Conservation (phyloP, 2,113 vertebrate species). For the Oncorhynchus gorbuscha region DNA sequence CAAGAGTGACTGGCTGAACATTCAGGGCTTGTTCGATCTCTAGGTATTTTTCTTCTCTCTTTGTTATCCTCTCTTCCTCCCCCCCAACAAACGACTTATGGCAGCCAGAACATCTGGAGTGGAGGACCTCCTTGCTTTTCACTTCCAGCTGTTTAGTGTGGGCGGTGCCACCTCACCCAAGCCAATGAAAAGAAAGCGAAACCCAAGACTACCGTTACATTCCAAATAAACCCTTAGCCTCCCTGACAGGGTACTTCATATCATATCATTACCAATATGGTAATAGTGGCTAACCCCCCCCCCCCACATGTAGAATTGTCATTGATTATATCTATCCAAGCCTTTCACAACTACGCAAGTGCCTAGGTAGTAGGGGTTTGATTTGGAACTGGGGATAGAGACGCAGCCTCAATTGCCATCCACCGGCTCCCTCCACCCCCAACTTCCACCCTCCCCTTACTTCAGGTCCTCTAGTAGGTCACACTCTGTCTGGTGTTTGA, state of each 20-base stretch:
- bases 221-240: not conserved
- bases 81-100: constrained; percentile 31
- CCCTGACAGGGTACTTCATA: not conserved
- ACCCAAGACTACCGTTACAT: not conserved
- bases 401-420: too few species aligned
- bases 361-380: too few species aligned
- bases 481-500: constrained; percentile 95
- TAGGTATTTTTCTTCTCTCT: not conserved
- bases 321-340: too few species aligned
- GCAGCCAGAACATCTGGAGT: constrained; percentile 60
- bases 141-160: constrained; percentile 57
- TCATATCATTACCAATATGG: too few species aligned
- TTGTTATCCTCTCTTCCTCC: constrained; percentile 18
- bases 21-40: constrained; percentile 1
- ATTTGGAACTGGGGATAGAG: too few species aligned
- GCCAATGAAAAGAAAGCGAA: not conserved
- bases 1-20: not conserved
- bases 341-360: too few species aligned
- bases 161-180: constrained; percentile 35
- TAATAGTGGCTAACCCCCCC: too few species aligned
- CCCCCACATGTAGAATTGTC: too few species aligned
- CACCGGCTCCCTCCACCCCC: not conserved
- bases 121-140: constrained; percentile 45
- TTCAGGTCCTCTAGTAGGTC: constrained; percentile 96
- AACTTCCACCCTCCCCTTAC: constrained; percentile 70